Evolutionary conservation across 2,888 invertebrate genomes (phyloP), one percentile per base, ranked within the genome.

Genomic region (Ypsolopha sequella): DNA sequence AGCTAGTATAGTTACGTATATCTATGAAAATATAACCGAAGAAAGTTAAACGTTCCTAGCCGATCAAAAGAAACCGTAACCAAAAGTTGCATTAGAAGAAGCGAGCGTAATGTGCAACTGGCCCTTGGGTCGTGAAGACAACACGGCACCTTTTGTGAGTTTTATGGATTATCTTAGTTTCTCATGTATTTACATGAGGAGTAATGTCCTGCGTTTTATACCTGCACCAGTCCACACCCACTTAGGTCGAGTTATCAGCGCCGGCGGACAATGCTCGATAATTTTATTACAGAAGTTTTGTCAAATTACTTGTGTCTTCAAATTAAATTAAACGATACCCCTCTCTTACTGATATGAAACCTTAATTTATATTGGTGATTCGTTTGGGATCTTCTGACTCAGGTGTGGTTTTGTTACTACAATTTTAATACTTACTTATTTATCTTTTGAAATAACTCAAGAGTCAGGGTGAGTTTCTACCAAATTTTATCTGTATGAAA

Each of bases 281-380:
- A 82, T 82, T 85, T 85, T 82, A 82, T 76, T 80, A 84, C 81
- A 77, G 70, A 80, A 81, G 84, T 81, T 85, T 84, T 84, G 84
- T 85, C 76, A 76, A 78, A 81, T 82, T 80, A 79, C 80, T 76
- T 68, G 68, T 71, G 70, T 70, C 80, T 79, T 80, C 73, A 73
- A 80, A 80, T 84, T 78, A 79, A 84, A 81, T 84, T 81, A 82
- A 84, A 80, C 70, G 82, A 79, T 76, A 76, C 73, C 75, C 73
- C 77, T 76, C 68, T 62, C 60, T 58, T 59, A 56, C 70, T 68
- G 78, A 82, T 80, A 80, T 75, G 71, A 75, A 68, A 56, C 57
- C 61, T 64, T 61, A 63, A 65, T 67, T 64, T 64, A 62, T 62
- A 58, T 60, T 45, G 44, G 33, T 36, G 49, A 52, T 38, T 47